phyloP scores from a whole-genome alignment of 30 jellyfish, hydroid and myxozoan genomes.

The Turritopsis dohrnii region DNA sequence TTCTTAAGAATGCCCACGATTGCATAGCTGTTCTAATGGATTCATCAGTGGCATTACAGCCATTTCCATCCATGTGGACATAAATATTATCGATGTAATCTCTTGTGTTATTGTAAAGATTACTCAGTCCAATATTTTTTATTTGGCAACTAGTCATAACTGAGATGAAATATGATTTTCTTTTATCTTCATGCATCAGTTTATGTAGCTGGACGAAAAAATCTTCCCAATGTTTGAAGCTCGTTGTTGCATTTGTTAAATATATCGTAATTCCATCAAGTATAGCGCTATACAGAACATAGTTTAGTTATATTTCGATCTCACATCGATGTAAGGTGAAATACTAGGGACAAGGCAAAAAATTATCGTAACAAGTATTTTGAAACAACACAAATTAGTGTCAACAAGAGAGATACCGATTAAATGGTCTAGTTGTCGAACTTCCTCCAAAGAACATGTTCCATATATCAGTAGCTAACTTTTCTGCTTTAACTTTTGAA shows the following conservation, averaged over 20 bases:
- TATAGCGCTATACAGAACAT: not conserved
- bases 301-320: no score
- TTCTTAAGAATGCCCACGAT: not conserved
- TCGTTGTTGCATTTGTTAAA: not conserved
- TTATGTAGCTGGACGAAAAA: not conserved
- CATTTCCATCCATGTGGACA: not conserved
- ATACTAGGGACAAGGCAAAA: not conserved
- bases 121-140: not conserved
- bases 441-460: conserved; percentile 15
- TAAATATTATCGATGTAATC: not conserved
- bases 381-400: not conserved
- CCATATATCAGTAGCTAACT: conserved; percentile 10
- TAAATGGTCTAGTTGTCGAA: not conserved
- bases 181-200: not conserved
- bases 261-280: conserved; percentile 8
- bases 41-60: not conserved
- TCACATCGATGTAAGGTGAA: no score
- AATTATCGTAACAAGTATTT: no score
- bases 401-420: not conserved
- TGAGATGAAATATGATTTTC: conserved; percentile 9
- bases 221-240: conserved; percentile 4
- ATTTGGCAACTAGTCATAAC: not conserved
- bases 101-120: not conserved
- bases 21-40: not conserved
- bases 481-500: conserved; percentile 2